Evolutionary conservation across 2,888 invertebrate species (phyloP).

Genomic region (Drosophila monieri): DNA sequence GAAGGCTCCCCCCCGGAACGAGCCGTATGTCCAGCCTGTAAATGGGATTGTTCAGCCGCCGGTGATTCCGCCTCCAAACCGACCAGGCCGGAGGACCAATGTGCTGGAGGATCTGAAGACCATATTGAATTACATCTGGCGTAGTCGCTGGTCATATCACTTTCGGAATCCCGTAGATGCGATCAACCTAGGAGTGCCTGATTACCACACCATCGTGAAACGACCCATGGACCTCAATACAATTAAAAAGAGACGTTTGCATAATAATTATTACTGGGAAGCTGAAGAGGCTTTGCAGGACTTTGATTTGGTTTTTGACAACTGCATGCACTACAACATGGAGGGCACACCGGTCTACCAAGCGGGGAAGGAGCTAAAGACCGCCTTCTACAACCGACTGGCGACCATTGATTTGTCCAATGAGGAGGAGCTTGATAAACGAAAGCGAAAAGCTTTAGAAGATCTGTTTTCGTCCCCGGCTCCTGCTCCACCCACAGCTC

Average conservation of each 20-base stretch:
- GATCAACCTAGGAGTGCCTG: constrained; percentile 1
- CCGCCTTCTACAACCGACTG: constrained; percentile 14
- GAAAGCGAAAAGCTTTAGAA: constrained; percentile 2
- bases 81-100: constrained; percentile 41
- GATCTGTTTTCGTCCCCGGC: too few relatives aligned
- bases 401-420: constrained; percentile 10
- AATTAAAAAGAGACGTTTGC: constrained; percentile 38
- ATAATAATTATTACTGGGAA: constrained; percentile 48
- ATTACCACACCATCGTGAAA: constrained; percentile 38
- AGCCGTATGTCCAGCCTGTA: constrained; percentile 34
- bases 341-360: constrained; percentile 19
- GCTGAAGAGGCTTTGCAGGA: constrained; percentile 45
- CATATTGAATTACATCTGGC: constrained; percentile 15
- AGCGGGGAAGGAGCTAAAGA: constrained; percentile 34
- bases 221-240: constrained; percentile 52
- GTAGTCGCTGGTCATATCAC: constrained; percentile 7
- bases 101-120: constrained; percentile 34
- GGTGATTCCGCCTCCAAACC: constrained; percentile 35
- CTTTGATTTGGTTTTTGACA: constrained; percentile 44
- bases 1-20: background rate
- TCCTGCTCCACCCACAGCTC: background rate
- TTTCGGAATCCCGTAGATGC: constrained; percentile 50
- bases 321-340: constrained; percentile 42
- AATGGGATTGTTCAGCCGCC: constrained; percentile 54
- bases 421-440: constrained; percentile 33